phyloP scores from a whole-genome alignment of 2,888 invertebrate genomes.

The Germaria angustata region DNA sequence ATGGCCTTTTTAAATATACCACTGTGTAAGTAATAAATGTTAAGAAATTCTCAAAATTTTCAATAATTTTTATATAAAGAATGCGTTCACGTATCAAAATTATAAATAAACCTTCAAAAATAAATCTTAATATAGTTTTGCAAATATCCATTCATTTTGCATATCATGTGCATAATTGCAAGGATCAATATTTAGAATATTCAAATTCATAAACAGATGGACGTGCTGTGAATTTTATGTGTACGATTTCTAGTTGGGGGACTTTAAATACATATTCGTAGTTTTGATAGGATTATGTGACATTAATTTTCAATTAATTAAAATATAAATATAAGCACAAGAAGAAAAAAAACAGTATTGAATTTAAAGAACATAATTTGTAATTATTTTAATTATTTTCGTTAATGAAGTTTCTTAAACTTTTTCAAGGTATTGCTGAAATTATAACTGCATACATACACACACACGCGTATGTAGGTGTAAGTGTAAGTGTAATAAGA shows the following conservation, averaged over 20 bases:
- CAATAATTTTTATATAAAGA: neutral
- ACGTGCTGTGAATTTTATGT: constrained; percentile 20
- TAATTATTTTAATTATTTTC: neutral
- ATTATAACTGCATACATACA: too few relatives aligned
- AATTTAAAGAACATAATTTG: neutral
- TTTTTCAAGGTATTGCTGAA: neutral
- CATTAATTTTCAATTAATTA: constrained; percentile 40
- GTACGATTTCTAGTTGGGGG: constrained; percentile 7
- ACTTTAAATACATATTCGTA: too few relatives aligned
- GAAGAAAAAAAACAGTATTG: neutral
- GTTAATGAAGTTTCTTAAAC: neutral
- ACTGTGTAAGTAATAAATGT: constrained; percentile 66
- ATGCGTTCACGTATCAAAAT: too few relatives aligned
- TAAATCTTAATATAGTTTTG: constrained; percentile 18
- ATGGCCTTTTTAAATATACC: constrained; percentile 69
- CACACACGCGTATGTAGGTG: too few relatives aligned
- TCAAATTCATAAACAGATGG: neutral
- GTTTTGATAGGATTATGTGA: constrained; percentile 36
- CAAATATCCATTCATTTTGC: constrained; percentile 35
- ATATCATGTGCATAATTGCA: constrained; percentile 29
- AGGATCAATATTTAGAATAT: constrained; percentile 47
- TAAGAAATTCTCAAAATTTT: neutral
- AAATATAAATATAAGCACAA: neutral
- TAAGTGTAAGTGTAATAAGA: too few relatives aligned
- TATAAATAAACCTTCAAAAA: constrained; percentile 19